Evolutionary conservation across 2,113 vertebrate species (phyloP), one percentile per base, ranked within the genome.

Genomic region (Triplophysa siluroides): DNA sequence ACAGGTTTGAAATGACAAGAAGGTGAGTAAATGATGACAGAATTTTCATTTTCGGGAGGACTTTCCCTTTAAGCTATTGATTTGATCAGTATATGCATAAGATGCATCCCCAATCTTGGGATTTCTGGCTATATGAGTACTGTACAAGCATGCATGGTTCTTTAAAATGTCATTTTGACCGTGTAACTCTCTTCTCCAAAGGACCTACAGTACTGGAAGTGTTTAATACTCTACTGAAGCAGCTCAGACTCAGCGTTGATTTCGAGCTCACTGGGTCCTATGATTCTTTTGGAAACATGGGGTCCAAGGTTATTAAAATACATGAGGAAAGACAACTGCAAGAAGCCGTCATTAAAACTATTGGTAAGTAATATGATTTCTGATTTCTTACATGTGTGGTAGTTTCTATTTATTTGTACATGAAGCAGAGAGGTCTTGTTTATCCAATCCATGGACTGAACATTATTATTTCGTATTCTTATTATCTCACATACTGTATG

Each of bases 131-230:
- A 12, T 50, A 19, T 19, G 18, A 18, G 5, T 19, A 56, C 18
- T 0, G 16, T 33, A 52, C 11, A 52, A 8, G 14, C 6, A 21
- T 43, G 21, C 67, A 13, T 11, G 10, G 16, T 7, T 54, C 47
- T 4, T 54, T 4, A 9, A 71, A 8, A 16, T 38, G 7, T 38
- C 1, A 11, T 54, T 77, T 23, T 18, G 38, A 4, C 23, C 24
- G 19, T 38, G 19, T 58, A 11, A 2, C 0, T 0, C 26, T n/a
- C 38, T 9, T 41, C 5, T 43, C 10, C 62, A 14, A 2, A 95
- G 96, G 96, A 0, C 96, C 96, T 45, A 95, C 96, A 0, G 96
- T 98, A 26, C 90, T 98, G 86, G 96, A 98, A 72, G 94, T 97
- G 63, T 98, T 97, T 61, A 98, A 97, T 89, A 96, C 95, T 0